A percentile compares a stretch with the other conserved stretches of the same genome.
Evolutionary conservation across 2,888 invertebrate genomes (phyloP).

Genomic region (Acrobasis consociella): DNA sequence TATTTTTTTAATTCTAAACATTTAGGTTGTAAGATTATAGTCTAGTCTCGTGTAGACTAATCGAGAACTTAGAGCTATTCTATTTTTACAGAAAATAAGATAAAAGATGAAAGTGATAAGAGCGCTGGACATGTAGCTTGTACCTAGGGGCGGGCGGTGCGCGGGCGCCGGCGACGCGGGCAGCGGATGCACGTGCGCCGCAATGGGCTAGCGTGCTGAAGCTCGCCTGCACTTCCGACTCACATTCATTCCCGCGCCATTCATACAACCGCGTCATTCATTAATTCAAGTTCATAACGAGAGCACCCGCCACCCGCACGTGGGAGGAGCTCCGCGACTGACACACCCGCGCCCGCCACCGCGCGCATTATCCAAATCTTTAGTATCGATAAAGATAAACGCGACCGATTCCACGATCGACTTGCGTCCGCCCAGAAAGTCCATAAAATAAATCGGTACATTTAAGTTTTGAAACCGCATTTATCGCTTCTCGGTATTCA

Average conservation of each 20-base stretch:
- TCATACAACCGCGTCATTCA: conserved; percentile 79
- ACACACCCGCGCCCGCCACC: conserved; percentile 52
- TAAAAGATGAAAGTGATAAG: too few relatives aligned
- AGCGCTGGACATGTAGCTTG: too few relatives aligned
- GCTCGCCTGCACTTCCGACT: conserved; percentile 73
- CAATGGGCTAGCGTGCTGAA: conserved; percentile 70
- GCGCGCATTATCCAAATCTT: conserved; percentile 51
- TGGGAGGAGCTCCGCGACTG: conserved; percentile 59
- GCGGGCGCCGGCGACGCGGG: conserved; percentile 30
- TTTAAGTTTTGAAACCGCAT: conserved; percentile 56
- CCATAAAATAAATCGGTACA: conserved; percentile 68
- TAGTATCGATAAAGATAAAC: conserved; percentile 58
- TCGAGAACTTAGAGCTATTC: too few relatives aligned
- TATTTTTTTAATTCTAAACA: too few relatives aligned
- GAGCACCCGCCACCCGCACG: conserved; percentile 50
- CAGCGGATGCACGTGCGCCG: conserved; percentile 64
- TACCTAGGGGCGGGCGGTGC: conserved; percentile 4
- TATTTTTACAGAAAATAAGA: too few relatives aligned
- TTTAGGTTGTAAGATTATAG: too few relatives aligned
- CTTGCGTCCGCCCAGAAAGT: conserved; percentile 44
- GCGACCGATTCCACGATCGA: conserved; percentile 45
- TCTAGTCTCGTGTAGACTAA: too few relatives aligned
- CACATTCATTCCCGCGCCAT: conserved; percentile 78
- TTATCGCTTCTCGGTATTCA: conserved; percentile 71
- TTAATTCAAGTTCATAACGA: conserved; percentile 79